Evolutionary conservation across 1,140 invertebrate species (phyloP).

Genomic region (Bacillus rossius): DNA sequence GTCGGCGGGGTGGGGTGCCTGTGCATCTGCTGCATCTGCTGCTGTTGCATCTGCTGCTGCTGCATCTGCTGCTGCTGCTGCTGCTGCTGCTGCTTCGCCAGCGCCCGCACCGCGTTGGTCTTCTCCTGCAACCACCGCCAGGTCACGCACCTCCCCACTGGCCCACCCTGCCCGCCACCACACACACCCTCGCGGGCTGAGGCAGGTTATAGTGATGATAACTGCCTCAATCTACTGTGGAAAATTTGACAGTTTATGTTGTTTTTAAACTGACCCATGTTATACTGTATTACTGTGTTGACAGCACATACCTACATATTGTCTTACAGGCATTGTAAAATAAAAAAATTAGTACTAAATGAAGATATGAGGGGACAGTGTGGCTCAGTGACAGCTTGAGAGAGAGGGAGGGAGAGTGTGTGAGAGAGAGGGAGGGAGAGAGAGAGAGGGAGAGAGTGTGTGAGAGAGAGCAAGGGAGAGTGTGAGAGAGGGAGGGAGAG

Average conservation of each 20-base stretch:
- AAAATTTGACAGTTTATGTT: too few relatives aligned
- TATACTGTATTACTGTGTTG: too few relatives aligned
- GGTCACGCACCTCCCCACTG: too few relatives aligned
- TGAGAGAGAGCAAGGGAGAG: not conserved
- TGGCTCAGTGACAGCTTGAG: not conserved
- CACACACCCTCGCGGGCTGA: too few relatives aligned
- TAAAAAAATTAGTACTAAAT: too few relatives aligned
- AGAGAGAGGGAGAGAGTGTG: not conserved
- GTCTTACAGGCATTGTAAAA: too few relatives aligned
- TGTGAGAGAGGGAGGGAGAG: not conserved
- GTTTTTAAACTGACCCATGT: too few relatives aligned
- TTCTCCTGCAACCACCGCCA: conserved; percentile 43
- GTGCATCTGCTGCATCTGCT: conserved; percentile 26
- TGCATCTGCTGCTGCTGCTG: conserved; percentile 44
- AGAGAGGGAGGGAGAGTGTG: not conserved
- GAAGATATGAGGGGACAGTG: not conserved
- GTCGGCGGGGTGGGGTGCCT: conserved; percentile 5
- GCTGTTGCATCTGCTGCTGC: conserved; percentile 35
- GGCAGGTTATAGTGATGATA: too few relatives aligned
- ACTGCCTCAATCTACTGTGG: too few relatives aligned
- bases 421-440: not conserved
- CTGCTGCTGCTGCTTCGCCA: conserved; percentile 45
- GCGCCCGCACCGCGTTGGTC: conserved; percentile 51
- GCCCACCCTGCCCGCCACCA: too few relatives aligned
- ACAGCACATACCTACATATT: too few relatives aligned